Base-by-base conservation (phyloP, 1,140 invertebrate species). In the Pinna nobilis region DNA sequence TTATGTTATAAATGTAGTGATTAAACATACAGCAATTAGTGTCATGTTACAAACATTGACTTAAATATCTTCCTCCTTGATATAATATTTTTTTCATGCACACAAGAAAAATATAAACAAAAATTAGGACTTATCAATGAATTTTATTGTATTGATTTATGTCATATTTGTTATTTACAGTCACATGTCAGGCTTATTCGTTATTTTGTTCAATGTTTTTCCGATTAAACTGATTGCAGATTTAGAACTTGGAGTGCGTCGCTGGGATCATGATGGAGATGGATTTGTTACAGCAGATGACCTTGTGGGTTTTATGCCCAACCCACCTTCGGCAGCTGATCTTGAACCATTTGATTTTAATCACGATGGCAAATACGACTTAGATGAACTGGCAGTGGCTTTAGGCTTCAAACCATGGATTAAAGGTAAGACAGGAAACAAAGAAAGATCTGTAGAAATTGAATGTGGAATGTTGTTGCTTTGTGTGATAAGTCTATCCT, bases 371-470 rank as follows among this genome's bases (percentile, higher is more conserved):
- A 23, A 41, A 18, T 44, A 63, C 25, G 60, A 39, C 55, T 20
- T 41, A 55, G 30, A 71, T 64, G 69, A 71, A 64, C 55, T 71
- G 50, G 60, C 49, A 13, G 60, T 71, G 44, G 69, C 69, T 37
- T 23, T 71, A 25, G 69, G 69, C 5, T 71, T 50, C 15, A 51
- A 44, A 9, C 59, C 44, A 11, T 71, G 60, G 33, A 59, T 60
- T 35, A 59, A 59, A 59, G 55, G 55, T 59, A 33, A n/a, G n/a
- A n/a, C n/a, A n/a, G n/a, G n/a, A n/a, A n/a, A n/a, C n/a, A n/a
- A n/a, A n/a, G n/a, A n/a, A n/a, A n/a, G n/a, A n/a, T n/a, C n/a
- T n/a, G n/a, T n/a, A n/a, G n/a, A n/a, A n/a, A n/a, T n/a, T n/a
- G n/a, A n/a, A n/a, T n/a, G n/a, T n/a, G n/a, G n/a, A n/a, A n/a